Percentiles rank a stretch among this genome's conserved stretches.
phyloP scores from a whole-genome alignment of 2,888 invertebrate species.

The Corbicula japonica region DNA sequence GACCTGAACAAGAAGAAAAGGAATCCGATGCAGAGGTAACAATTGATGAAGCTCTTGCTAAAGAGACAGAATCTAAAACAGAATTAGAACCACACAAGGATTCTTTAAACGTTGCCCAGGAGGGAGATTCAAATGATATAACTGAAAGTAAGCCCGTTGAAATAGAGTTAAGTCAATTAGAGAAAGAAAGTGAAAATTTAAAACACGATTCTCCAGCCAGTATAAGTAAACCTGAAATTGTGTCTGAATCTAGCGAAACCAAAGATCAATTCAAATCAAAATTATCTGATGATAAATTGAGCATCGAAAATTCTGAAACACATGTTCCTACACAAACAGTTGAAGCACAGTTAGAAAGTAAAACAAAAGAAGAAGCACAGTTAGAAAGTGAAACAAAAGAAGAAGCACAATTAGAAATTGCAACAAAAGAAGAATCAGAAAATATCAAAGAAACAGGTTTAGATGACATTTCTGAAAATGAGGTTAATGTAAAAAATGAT shows the following conservation, averaged over 20 bases:
- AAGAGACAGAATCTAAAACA: background rate
- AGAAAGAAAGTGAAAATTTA: slow-evolving; percentile 8
- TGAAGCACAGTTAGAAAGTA: no score
- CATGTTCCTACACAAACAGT: background rate
- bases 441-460: no score
- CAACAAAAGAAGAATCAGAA: background rate
- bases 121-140: slow-evolving; percentile 8
- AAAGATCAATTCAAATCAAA: background rate
- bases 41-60: background rate
- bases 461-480: no score
- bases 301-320: background rate
- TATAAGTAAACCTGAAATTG: background rate
- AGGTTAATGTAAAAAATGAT: no score
- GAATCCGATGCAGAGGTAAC: background rate
- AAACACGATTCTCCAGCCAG: background rate
- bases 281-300: background rate
- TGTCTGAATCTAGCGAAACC: background rate
- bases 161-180: background rate
- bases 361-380: slow-evolving; percentile 4
- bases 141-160: background rate
- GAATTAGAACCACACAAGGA: background rate
- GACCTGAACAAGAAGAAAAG: slow-evolving; percentile 6
- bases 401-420: slow-evolving; percentile 5
- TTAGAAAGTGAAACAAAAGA: slow-evolving; percentile 5
- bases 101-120: background rate